Evolutionary conservation across 2,888 invertebrate species (phyloP).

Genomic region (Acrobasis repandana): DNA sequence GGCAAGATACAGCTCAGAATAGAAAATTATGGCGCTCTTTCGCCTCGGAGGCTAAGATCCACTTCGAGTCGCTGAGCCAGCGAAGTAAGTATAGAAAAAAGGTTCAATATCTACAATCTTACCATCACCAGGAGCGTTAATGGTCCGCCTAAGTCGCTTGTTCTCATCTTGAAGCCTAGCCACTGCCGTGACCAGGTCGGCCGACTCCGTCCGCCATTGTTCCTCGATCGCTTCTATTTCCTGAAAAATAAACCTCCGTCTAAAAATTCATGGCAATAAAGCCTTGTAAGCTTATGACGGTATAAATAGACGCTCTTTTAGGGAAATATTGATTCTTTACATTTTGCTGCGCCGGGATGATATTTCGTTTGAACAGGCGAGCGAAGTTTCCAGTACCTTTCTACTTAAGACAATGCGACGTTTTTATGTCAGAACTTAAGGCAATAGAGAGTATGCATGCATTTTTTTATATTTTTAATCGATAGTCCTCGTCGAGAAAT

Average conservation of each 20-base stretch:
- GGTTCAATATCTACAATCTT: slow-evolving; percentile 32
- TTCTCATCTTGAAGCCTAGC: slow-evolving; percentile 96
- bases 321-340: slow-evolving; percentile 2
- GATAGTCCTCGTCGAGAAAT: too few relatives aligned
- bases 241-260: slow-evolving; percentile 65
- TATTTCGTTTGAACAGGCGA: not conserved
- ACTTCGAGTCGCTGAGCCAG: too few relatives aligned
- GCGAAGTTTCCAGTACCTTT: too few relatives aligned
- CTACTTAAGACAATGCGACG: too few relatives aligned
- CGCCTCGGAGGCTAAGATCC: too few relatives aligned
- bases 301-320: slow-evolving; percentile 11
- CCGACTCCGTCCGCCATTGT: slow-evolving; percentile 96
- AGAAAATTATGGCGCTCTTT: too few relatives aligned
- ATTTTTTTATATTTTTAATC: too few relatives aligned
- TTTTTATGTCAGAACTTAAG: too few relatives aligned
- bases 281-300: not conserved
- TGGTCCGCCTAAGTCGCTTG: slow-evolving; percentile 85
- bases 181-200: slow-evolving; percentile 93
- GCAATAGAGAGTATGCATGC: too few relatives aligned
- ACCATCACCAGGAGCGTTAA: slow-evolving; percentile 76
- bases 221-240: slow-evolving; percentile 98
- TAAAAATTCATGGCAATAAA: slow-evolving; percentile 9
- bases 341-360: not conserved
- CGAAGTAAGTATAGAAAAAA: too few relatives aligned
- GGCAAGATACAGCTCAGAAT: too few relatives aligned